Base-by-base conservation (phyloP, 2,888 invertebrate genomes). In the Hipparchia semele region DNA sequence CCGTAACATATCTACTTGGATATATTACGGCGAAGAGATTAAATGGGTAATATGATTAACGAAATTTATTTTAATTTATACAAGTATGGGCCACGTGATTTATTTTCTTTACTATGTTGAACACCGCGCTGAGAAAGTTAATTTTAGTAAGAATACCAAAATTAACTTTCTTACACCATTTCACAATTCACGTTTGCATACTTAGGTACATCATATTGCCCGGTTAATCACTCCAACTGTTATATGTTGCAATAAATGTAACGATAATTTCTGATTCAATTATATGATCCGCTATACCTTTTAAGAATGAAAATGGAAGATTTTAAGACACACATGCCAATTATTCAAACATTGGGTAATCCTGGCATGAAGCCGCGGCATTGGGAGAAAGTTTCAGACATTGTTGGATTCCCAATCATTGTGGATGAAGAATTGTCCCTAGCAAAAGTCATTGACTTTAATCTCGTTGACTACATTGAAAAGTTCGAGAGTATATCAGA, bases 321-420 rank as follows among this genome's bases (percentile, higher is more conserved):
- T 3, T 99, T 99, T 89, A 97, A 97, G 78, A 95, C 96, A n/a
- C 95, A 97, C 81, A 94, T 99, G 95, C 98, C 99, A 0, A 96
- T 99, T n/a, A 97, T 99, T 58, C 96, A 97, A 85, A 99, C 98
- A 0, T 91, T 99, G 33, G 99, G 99, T 64, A 99, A 99, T 94
- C 99, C 99, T 0, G 99, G 98, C 70, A 96, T 99, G 96, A 98
- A 98, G 84, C 95, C 94, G 1, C 95, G 98, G 0, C 99, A 99
- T 87, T 99, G 99, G 99, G 98, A 98, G 83, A 96, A 97, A 90
- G 96, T 99, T 6, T 98, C 99, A 0, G 99, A 99, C 83, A 97
- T 99, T 75, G 97, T 99, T 79, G 99, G 99, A 0, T 98, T 98
- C 87, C 98, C 98, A 0, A 97, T 99, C 60, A 95, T 96, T 75